Evolutionary conservation across 2,888 invertebrate species (phyloP).

Genomic region (Phaedon cochleariae): DNA sequence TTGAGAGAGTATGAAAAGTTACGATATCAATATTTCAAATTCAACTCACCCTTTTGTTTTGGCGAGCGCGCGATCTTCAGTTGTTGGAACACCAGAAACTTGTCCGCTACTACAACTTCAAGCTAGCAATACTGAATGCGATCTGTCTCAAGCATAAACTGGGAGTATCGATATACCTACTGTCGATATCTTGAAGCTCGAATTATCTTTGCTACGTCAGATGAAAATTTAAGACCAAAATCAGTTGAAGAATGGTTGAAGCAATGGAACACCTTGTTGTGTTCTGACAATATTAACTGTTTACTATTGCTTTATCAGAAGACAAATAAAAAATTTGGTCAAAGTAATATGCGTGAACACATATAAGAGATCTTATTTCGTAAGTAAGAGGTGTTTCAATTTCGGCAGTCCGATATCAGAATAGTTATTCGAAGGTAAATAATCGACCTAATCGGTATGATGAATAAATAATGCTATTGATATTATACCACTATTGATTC

Average conservation of each 20-base stretch:
- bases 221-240: too few species aligned
- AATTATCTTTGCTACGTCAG: neutral
- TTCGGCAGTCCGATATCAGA: neutral
- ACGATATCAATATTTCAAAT: too few species aligned
- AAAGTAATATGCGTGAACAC: too few species aligned
- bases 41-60: conserved; percentile 14
- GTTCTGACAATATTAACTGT: conserved; percentile 20
- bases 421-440: neutral
- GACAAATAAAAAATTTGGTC: conserved; percentile 30
- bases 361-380: neutral
- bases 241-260: neutral
- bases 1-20: too few species aligned
- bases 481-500: too few species aligned
- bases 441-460: too few species aligned
- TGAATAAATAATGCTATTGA: too few species aligned
- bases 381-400: neutral
- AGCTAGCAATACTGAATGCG: neutral
- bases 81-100: conserved; percentile 18
- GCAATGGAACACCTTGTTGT: neutral
- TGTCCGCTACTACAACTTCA: neutral
- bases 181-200: neutral
- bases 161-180: neutral
- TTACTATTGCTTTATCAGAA: conserved; percentile 31
- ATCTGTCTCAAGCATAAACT: neutral
- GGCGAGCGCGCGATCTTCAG: conserved; percentile 11